A percentile compares a stretch with the other conserved stretches of the same genome.
phyloP scores from a whole-genome alignment of 2,113 vertebrate genomes.

The Grallaria varia region DNA sequence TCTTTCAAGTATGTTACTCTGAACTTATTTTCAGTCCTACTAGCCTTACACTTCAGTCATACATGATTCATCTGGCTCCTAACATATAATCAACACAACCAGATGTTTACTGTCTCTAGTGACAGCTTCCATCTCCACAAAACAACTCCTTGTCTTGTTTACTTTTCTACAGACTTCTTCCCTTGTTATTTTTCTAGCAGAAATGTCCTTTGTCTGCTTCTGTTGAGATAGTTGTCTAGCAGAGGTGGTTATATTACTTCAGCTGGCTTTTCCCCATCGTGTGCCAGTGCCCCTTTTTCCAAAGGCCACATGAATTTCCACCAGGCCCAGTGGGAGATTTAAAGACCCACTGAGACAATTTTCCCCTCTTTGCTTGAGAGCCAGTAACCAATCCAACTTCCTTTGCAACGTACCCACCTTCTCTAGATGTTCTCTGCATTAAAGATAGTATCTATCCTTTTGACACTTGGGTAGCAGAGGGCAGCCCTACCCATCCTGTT shows the following conservation, averaged over 20 bases:
- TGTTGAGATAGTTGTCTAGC: not conserved
- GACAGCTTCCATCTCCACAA: not conserved
- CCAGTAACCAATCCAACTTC: not conserved
- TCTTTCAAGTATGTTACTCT: not conserved
- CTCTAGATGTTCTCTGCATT: not conserved
- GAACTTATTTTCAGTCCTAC: not conserved
- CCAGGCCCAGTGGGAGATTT: not conserved
- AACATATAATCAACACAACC: not conserved
- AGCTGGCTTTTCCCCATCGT: not conserved
- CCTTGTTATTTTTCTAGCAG: not conserved
- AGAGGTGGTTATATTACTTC: not conserved
- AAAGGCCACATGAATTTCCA: not conserved
- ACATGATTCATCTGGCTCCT: constrained; percentile 17
- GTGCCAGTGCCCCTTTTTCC: not conserved
- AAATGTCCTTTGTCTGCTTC: not conserved
- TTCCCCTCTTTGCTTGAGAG: not conserved
- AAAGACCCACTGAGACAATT: not conserved
- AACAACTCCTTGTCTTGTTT: not conserved
- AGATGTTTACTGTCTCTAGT: constrained; percentile 30
- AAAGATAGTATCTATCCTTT: not conserved
- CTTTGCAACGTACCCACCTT: not conserved
- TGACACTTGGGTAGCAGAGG: not conserved
- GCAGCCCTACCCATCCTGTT: constrained; percentile 50
- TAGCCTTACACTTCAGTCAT: constrained; percentile 15
- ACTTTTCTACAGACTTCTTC: not conserved